Conservation (phyloP, 1,140 invertebrate species). For the Drosophila hydei region DNA sequence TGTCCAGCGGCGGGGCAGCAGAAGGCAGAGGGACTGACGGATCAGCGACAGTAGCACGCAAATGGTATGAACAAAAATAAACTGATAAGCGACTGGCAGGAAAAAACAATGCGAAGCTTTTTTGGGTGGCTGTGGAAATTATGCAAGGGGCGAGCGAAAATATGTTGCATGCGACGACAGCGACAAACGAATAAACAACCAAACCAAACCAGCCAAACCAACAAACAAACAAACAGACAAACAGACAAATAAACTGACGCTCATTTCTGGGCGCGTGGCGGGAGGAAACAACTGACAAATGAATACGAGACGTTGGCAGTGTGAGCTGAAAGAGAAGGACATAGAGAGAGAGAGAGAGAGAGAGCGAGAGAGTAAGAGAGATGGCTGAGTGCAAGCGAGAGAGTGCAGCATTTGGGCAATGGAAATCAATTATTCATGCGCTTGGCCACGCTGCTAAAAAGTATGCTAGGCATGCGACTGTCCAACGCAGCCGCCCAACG, state of each 20-base stretch:
- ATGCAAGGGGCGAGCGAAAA: constrained; percentile 55
- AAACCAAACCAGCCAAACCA: constrained; percentile 22
- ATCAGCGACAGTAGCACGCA: constrained; percentile 62
- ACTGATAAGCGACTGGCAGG: constrained; percentile 71
- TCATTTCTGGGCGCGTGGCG: constrained; percentile 13
- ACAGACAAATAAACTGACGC: constrained; percentile 34
- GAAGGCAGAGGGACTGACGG: constrained; percentile 22
- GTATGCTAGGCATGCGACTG: constrained; percentile 67
- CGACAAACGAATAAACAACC: constrained; percentile 68
- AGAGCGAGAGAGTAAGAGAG: constrained; percentile 3
- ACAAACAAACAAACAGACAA: constrained; percentile 54
- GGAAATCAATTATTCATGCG: constrained; percentile 82
- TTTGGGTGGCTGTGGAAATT: constrained; percentile 24
- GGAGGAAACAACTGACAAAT: constrained; percentile 56
- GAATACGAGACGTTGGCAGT: constrained; percentile 59
- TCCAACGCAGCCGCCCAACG: constrained; percentile 24
- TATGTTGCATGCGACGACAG: constrained; percentile 71
- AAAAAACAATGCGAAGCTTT: constrained; percentile 55
- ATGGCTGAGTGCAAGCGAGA: constrained; percentile 5
- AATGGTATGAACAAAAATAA: constrained; percentile 70
- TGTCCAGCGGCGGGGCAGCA: constrained; percentile 9
- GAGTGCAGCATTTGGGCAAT: constrained; percentile 50
- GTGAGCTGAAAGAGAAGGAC: constrained; percentile 11
- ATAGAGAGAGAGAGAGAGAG: not conserved
- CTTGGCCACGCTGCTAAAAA: constrained; percentile 69